Base-by-base conservation (phyloP, 2,113 vertebrate species). In the Girardinichthys multiradiatus region DNA sequence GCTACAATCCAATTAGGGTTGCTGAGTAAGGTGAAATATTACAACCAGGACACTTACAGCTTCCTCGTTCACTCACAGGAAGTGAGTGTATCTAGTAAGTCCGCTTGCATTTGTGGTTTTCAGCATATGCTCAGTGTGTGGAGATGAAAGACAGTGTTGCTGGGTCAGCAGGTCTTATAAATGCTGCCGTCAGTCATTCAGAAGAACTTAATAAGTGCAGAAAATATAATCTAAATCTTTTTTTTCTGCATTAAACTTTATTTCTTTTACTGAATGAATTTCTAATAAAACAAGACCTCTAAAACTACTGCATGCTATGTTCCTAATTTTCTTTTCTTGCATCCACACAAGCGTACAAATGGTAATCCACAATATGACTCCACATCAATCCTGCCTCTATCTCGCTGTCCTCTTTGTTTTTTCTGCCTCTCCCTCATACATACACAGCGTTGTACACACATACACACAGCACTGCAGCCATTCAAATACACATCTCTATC, bases 401-500 rank as follows among this genome's bases (percentile, higher is more conserved):
- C 70, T 77, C 63, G 60, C 64, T 51, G 48, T 70, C 48, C 48
- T 80, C 67, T 65, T 78, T 89, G 87, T 84, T 80, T 74, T 84
- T 72, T 79, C 79, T 77, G 67, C 65, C 66, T 68, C 68, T 73
- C 74, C 8, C 77, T 84, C 87, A 83, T 72, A 87, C 87, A 83
- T 84, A 87, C 80, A 83, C 65, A 12, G 73, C 51, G 60, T 68
- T 89, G 75, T 83, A 74, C 80, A 80, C 82, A 83, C 81, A 77
- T 59, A 58, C 79, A 75, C 61, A 79, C 57, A 39, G 24, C 24
- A 30, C 72, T 67, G 29, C 77, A 72, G 73, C 86, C 89, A 85
- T 89, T 87, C 89, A 91, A 91, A 91, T 90, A 91, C 90, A 91
- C 88, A 91, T 78, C 87, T 91, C 89, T 81, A 76, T 90, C 85